Conservation (phyloP, 1,140 invertebrate species). For the Drosophila mojavensis region DNA sequence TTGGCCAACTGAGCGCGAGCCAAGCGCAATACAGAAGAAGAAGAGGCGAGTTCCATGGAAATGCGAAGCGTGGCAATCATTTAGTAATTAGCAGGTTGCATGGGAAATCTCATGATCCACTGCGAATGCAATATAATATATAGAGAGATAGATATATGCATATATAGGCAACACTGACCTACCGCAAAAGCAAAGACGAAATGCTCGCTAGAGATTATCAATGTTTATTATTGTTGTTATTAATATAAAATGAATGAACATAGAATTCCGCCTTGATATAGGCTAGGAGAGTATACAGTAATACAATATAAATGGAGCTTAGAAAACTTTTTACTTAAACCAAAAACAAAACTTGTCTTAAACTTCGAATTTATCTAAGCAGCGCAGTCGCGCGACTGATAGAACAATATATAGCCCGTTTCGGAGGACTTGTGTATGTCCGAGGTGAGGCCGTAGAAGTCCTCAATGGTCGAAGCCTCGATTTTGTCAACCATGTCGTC, state of each 20-base stretch:
- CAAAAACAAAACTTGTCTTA: background rate
- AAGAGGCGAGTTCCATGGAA: conserved; percentile 15
- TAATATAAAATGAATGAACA: conserved; percentile 21
- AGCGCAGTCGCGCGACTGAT: conserved; percentile 95
- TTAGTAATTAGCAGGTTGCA: conserved; percentile 7
- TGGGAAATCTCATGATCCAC: conserved; percentile 16
- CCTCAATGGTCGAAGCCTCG: conserved; percentile 98
- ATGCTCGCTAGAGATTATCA: background rate
- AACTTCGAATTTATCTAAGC: conserved; percentile 13
- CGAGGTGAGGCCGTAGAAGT: conserved; percentile 99
- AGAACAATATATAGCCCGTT: conserved; percentile 99
- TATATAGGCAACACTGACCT: conserved; percentile 28
- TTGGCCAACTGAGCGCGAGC: no score
- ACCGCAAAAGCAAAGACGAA: conserved; percentile 3
- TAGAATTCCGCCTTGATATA: conserved; percentile 17
- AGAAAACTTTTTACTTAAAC: conserved; percentile 18
- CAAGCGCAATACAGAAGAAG: no score
- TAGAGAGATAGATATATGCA: no score
- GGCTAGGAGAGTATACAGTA: background rate
- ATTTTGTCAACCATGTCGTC: conserved; percentile 99
- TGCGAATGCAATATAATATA: no score
- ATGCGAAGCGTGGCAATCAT: conserved; percentile 29
- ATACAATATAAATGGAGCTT: no score
- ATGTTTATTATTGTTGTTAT: conserved; percentile 32
- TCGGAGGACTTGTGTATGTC: conserved; percentile 99